Evolutionary conservation across 30 jellyfish, hydroid and myxozoan genomes (phyloP), one percentile per base, ranked within the genome.

Genomic region (Chrysaora quinquecirrha): DNA sequence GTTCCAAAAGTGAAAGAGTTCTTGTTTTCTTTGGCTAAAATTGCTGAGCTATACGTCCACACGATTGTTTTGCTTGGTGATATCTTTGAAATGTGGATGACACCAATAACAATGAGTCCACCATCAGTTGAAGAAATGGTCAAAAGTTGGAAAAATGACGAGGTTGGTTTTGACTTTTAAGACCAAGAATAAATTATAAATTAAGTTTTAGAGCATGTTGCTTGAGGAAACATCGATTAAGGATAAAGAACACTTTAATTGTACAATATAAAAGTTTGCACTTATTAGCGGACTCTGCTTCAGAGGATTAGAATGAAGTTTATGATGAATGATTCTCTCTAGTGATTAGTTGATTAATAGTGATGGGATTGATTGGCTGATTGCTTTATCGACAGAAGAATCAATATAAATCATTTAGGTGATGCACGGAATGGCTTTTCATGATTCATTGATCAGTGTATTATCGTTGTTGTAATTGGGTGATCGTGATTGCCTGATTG

Each of bases 21-120:
- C 35, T 22, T 67, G 3, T 31, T 9, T 1, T 48, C 79, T 21
- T 12, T 86, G 47, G 96, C 96, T 11, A 86, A 77, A 76, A 54
- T 86, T n/a, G 96, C 96, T 0, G 96, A 86, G 54, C 48, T 34
- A 30, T 86, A 16, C 46, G 82, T 75, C 16, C 96, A 86, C 73
- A 46, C 96, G 12, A 64, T 86, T 35, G 90, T 86, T 30, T 48
- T 86, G 67, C 49, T 86, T 49, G 96, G 96, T 27, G 96, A 86
- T 48, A 72, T 86, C 30, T 86, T 86, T 30, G 96, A 86, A 43
- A 86, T 86, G 96, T 86, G 96, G 96, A 64, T 75, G 86, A 49
- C 86, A 16, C 96, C 96, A 22, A 86, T 86, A 21, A 75, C 96
- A 11, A 27, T 76, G 63, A 67, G 31, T 1, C 90, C 96, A 1